A percentile compares a stretch with the other conserved stretches of the same genome.
phyloP scores from a whole-genome alignment of 2,113 vertebrate genomes.

The Willisornis vidua region DNA sequence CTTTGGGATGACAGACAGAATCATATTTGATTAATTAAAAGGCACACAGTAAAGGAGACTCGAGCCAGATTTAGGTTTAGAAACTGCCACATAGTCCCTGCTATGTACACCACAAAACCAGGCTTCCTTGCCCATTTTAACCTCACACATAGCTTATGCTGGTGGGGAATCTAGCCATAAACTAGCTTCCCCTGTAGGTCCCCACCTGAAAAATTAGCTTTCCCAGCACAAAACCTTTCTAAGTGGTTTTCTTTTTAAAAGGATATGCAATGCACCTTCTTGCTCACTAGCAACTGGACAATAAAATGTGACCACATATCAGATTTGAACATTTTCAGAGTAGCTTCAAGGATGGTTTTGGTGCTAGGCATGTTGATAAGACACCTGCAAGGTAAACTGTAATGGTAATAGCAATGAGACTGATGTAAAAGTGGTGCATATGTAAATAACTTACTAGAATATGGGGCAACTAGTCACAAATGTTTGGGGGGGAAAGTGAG shows the following conservation, averaged over 20 bases:
- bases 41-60: neutral
- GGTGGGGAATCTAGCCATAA: neutral
- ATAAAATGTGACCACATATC: neutral
- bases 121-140: neutral
- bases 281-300: neutral
- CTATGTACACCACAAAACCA: neutral
- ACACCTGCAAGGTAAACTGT: neutral
- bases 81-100: neutral
- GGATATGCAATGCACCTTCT: neutral
- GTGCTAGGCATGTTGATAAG: neutral
- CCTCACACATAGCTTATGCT: neutral
- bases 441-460: neutral
- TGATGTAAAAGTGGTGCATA: neutral
- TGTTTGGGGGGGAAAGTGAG: neutral
- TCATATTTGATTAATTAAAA: conserved; percentile 7
- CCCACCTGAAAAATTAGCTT: neutral
- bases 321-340: neutral
- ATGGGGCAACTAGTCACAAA: neutral
- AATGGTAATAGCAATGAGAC: neutral
- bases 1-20: neutral
- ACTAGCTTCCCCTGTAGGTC: neutral
- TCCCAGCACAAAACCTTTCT: neutral
- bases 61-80: neutral
- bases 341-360: neutral
- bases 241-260: neutral